A percentile compares a stretch with the other conserved stretches of the same genome.
These are phyloP conservation scores for Mythimna lalbum DNA, from an alignment of 2,888 invertebrate species.

Conservation along the genomic window DNA sequence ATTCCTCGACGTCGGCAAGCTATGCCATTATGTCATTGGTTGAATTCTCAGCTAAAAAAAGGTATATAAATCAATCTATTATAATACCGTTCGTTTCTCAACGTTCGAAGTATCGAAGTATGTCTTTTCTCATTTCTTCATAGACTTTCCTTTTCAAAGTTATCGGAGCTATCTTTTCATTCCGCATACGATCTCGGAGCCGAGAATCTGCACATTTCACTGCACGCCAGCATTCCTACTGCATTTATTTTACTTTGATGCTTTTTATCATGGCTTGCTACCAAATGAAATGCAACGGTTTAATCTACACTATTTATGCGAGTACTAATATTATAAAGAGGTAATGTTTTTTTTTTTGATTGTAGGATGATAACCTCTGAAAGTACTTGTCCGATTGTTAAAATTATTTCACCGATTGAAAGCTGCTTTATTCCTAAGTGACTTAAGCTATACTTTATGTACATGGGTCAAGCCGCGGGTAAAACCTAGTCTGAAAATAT, in stretches of 20 bases:
- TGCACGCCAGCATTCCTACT: slow-evolving; percentile 42
- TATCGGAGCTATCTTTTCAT: slow-evolving; percentile 60
- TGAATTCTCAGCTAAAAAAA: no score
- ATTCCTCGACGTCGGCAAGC: no score
- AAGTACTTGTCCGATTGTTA: no score
- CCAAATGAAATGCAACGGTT: slow-evolving; percentile 48
- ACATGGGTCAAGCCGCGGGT: no score
- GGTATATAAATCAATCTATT: slow-evolving; percentile 15
- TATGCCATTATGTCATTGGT: no score
- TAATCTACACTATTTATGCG: no score
- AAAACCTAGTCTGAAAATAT: neutral
- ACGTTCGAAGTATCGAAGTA: slow-evolving; percentile 36
- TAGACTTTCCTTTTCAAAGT: slow-evolving; percentile 58
- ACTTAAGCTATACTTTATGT: no score
- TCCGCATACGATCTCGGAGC: slow-evolving; percentile 55
- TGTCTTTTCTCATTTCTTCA: slow-evolving; percentile 49
- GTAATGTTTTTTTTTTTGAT: no score
- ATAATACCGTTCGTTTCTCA: slow-evolving; percentile 11
- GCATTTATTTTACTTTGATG: slow-evolving; percentile 54
- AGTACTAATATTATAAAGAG: no score
- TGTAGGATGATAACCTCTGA: no score
- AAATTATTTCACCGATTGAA: no score
- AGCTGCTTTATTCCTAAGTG: no score
- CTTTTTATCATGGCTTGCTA: slow-evolving; percentile 44
- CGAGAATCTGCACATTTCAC: slow-evolving; percentile 58